Base-by-base conservation (phyloP, 1,140 invertebrate species). In the Hestina assimilis region DNA sequence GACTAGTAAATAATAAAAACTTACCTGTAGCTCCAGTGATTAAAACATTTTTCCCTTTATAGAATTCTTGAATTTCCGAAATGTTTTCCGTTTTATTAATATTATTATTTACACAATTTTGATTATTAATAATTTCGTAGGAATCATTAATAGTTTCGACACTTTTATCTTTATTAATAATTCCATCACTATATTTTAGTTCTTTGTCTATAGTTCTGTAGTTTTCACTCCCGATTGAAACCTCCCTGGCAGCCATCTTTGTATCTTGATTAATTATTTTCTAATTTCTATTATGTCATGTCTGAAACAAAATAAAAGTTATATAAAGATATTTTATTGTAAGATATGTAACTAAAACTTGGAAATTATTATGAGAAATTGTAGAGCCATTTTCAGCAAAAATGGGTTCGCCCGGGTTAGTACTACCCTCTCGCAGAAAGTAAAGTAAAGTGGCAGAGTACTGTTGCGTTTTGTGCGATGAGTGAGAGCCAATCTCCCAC, bases 1-100 rank as follows among this genome's bases (percentile, higher is more conserved):
- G n/a, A n/a, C n/a, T n/a, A n/a, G n/a, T n/a, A n/a, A 56, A 43
- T 2, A 29, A 51, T 20, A 42, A 28, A 28, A 28, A 28, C 54
- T 71, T 45, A 83, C 83, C 83, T 52, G 83, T 86, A 4, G 75
- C 80, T 12, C 83, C 83, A 1, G 83, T 86, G 4, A 86, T 83
- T 1, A 86, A 51, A 0, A 86, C 35, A 63, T 82, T 86, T 46
- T 82, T 83, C 0, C 80, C 79, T 53, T 73, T 29, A 43, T 79
- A 86, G 59, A 86, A 86, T 50, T 65, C 53, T 20, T 83, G 80
- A 7, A 86, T 66, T 4, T 81, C 74, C 0, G 79, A 69, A 43
- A 72, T 29, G 28, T 48, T 67, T 3, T 56, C 15, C 1, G 40
- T 45, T 17, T 75, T 56, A 20, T 73, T 69, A 63, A 66, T 69